Evolutionary conservation across 2,888 invertebrate genomes (phyloP).

Genomic region (Synanthedon tipuliformis): DNA sequence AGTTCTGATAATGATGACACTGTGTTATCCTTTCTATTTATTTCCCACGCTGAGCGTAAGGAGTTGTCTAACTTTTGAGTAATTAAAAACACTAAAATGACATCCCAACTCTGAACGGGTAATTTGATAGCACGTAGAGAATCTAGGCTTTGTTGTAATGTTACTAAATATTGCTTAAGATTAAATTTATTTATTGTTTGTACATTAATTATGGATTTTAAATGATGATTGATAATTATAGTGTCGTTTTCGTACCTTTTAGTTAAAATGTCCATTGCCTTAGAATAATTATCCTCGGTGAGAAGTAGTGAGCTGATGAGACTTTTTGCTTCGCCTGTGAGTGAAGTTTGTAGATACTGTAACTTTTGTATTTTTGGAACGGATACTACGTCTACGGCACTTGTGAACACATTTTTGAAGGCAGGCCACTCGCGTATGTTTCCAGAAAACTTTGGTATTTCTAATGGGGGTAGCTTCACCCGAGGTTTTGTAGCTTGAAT

Average conservation of each 20-base stretch:
- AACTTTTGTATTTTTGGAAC: background rate
- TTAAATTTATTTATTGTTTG: background rate
- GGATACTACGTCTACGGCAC: background rate
- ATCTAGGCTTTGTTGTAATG: background rate
- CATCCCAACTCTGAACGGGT: background rate
- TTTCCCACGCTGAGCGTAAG: background rate
- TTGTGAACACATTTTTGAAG: background rate
- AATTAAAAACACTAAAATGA: background rate
- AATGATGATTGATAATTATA: background rate
- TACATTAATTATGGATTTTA: background rate
- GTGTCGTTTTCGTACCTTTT: background rate
- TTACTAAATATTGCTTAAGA: background rate
- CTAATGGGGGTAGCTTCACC: background rate
- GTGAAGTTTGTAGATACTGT: background rate
- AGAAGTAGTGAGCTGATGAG: background rate
- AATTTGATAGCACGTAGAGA: background rate
- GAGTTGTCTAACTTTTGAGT: background rate
- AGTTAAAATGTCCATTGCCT: background rate
- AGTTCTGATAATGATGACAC: background rate
- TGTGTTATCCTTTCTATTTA: background rate
- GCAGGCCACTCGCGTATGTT: background rate
- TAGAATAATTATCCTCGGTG: background rate
- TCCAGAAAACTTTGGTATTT: background rate
- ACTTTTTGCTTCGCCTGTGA: background rate
- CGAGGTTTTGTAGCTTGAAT: too few relatives aligned